A percentile compares a stretch with the other conserved stretches of the same genome.
Conservation (phyloP, 2,797 vertebrate genomes). For the Distichodus sexfasciatus region DNA sequence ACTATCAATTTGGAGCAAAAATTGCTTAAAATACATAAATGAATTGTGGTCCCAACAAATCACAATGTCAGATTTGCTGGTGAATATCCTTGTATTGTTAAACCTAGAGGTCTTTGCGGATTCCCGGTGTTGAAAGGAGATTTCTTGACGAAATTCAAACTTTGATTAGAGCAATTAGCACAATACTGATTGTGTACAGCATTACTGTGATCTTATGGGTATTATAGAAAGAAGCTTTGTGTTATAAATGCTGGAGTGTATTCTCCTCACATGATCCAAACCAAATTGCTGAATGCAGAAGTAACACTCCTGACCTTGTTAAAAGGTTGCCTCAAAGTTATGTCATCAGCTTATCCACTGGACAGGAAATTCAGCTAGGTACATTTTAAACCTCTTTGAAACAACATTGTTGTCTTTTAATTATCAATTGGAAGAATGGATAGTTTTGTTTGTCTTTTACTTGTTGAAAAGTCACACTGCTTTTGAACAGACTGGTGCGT, state of each 20-base stretch:
- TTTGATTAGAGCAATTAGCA: no score
- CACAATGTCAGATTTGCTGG: no score
- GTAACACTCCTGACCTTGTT: not conserved
- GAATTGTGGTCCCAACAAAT: no score
- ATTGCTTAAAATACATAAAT: no score
- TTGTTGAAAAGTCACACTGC: not conserved
- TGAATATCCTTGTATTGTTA: no score
- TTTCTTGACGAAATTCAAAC: no score
- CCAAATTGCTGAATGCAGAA: conserved; percentile 12
- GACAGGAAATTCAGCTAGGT: not conserved
- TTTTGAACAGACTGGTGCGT: not conserved
- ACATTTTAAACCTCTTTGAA: not conserved
- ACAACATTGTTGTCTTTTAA: not conserved
- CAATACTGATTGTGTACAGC: no score
- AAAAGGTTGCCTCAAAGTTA: not conserved
- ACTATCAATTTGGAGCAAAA: no score
- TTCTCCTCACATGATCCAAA: not conserved
- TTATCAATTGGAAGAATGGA: not conserved
- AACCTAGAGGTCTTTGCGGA: no score
- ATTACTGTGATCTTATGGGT: no score
- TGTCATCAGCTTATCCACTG: not conserved
- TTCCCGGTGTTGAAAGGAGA: no score
- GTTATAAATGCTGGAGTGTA: not conserved
- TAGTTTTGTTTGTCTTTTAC: not conserved
- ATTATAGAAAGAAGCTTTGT: no score